Base-by-base conservation (phyloP, 2,888 invertebrate genomes). In the Cantharis rustica region DNA sequence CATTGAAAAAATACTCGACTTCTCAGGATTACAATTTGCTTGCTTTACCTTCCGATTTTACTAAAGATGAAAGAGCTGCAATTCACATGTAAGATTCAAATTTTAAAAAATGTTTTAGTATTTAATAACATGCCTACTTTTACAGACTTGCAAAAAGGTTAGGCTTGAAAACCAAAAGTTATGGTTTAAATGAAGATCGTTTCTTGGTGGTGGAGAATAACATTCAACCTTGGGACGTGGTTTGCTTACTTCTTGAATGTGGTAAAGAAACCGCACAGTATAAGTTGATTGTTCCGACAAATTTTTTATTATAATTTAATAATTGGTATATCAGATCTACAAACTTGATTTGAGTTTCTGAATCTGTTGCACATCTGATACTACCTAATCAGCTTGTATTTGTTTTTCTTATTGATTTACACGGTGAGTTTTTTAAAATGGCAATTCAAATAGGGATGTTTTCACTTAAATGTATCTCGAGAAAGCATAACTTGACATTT, bases 191-290 rank as follows among this genome's bases (percentile, higher is more conserved):
- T 16, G 23, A 11, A 17, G 73, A 76, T 17, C 74, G 79, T 16
- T 16, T 70, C 2, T 61, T 79, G 61, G 73, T 76, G 7, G 61
- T 79, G n/a, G 72, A 64, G 20, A 76, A 68, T 15, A 76, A 73
- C 61, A 11, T 76, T 1, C 69, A 31, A 16, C 63, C 73, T 0
- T 76, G 76, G 76, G 72, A 75, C 61, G 63, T 79, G 47, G 61
- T 79, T 16, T 16, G 69, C 26, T 15, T 62, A 0, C 75, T 79
- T 31, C 23, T 79, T 1, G 75, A 79, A 23, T 61, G 15, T 16
- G 79, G 76, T n/a, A 72, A 75, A 4, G 79, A 76, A 79, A 79
- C 62, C 27, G 75, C 75, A 64, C 73, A 79, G 20, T 71, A 71
- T 31, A 69, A 76, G 47, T 62, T 79, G 27, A 16, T 79, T 31